A percentile compares a stretch with the other conserved stretches of the same genome.
Evolutionary conservation across 2,888 invertebrate species (phyloP).

Genomic region (Entomobrya multifasciata): DNA sequence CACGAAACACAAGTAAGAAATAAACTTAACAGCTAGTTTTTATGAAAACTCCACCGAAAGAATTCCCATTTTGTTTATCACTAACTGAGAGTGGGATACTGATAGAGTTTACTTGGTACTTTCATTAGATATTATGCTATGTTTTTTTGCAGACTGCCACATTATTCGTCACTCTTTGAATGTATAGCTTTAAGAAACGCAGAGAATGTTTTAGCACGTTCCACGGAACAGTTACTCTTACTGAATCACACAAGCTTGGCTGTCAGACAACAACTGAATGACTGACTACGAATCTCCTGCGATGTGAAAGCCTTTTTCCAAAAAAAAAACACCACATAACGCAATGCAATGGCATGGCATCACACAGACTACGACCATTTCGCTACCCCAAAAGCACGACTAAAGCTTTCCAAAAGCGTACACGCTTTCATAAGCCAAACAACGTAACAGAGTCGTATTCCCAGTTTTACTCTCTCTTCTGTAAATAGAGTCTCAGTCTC

Average conservation of each 20-base stretch:
- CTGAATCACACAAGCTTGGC: conserved; percentile 24
- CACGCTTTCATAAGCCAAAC: not conserved
- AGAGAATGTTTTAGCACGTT: conserved; percentile 37
- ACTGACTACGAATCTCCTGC: conserved; percentile 34
- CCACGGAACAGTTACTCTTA: not conserved
- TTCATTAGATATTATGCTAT: no score
- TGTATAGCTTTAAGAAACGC: not conserved
- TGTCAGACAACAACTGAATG: conserved; percentile 45
- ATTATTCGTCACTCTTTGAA: not conserved
- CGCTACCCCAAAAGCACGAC: not conserved
- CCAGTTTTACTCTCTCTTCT: not conserved
- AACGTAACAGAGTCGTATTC: not conserved
- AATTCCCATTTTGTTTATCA: not conserved
- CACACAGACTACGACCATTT: not conserved
- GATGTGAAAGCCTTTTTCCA: conserved; percentile 13
- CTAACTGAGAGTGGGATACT: no score
- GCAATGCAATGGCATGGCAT: not conserved
- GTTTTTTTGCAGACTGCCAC: not conserved
- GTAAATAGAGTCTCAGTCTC: conserved; percentile 31
- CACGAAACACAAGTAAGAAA: not conserved
- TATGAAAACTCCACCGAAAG: conserved; percentile 1
- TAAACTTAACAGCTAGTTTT: conserved; percentile 2
- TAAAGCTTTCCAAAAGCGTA: not conserved
- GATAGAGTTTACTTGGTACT: not conserved
- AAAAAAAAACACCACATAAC: conserved; percentile 12